Conservation (phyloP, 2,888 invertebrate species). For the Pristionchus mayeri region DNA sequence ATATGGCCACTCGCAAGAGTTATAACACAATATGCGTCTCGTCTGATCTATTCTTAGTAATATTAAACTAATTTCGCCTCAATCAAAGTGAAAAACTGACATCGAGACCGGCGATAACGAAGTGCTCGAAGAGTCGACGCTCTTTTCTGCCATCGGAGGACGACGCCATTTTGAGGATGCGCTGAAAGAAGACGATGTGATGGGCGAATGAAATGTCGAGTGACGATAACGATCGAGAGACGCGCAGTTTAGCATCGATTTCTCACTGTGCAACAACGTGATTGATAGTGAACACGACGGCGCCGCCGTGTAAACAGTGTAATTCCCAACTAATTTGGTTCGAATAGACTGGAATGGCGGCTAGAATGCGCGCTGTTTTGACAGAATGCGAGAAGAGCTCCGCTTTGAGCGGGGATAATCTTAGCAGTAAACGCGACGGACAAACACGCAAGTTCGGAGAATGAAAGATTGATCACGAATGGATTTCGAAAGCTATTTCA, state of each 20-base stretch:
- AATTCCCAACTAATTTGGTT: not conserved
- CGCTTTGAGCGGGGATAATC: conserved; percentile 20
- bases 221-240: not conserved
- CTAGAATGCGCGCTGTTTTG: not conserved
- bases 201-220: not conserved
- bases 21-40: not conserved
- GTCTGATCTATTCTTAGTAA: not conserved
- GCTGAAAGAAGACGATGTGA: not conserved
- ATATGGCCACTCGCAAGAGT: not conserved
- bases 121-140: conserved; percentile 85
- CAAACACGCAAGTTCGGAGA: conserved; percentile 25
- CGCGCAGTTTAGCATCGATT: not conserved
- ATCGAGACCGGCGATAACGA: conserved; percentile 90
- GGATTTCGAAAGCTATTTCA: too few species aligned
- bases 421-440: conserved; percentile 25
- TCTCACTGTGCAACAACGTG: not conserved
- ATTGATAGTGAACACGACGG: conserved; percentile 27
- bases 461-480: too few species aligned
- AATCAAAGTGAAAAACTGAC: not conserved
- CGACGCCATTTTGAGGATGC: conserved; percentile 23
- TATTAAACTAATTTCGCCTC: too few species aligned
- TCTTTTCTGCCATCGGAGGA: conserved; percentile 52
- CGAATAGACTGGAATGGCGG: not conserved
- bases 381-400: conserved; percentile 11
- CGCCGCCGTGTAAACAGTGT: not conserved